Percentiles rank a stretch among this genome's conserved stretches.
These are phyloP conservation scores for Acanthiza pusilla DNA, from an alignment of 2,797 vertebrate species.

Conservation along the genomic window DNA sequence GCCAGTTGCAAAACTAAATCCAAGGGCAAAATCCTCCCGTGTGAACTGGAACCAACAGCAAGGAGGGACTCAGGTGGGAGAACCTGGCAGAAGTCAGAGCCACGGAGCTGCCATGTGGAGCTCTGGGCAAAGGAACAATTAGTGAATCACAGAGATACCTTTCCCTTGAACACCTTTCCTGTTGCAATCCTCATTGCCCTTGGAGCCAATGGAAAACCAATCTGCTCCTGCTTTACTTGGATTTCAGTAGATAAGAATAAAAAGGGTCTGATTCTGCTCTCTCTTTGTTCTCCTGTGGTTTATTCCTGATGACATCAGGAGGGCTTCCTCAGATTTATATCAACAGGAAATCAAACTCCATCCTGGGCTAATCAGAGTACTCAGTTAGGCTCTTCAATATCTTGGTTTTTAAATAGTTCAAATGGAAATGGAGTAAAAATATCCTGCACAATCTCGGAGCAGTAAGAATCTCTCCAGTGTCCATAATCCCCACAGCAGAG, in stretches of 20 bases:
- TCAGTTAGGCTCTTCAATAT: not conserved
- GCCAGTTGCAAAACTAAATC: not conserved
- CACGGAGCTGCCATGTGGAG: not conserved
- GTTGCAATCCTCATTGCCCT: not conserved
- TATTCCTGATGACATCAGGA: not conserved
- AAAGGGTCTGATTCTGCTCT: not conserved
- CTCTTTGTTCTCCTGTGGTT: not conserved
- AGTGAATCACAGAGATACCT: not conserved
- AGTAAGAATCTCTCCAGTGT: not conserved
- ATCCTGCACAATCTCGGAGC: not conserved
- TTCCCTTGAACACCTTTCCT: not conserved
- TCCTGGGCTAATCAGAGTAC: not conserved
- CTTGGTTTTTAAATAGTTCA: not conserved
- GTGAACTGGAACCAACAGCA: not conserved
- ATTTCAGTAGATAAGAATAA: not conserved
- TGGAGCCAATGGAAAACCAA: not conserved
- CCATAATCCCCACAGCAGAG: not conserved
- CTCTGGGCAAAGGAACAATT: not conserved
- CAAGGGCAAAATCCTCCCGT: not conserved
- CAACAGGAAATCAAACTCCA: not conserved
- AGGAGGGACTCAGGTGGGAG: not conserved
- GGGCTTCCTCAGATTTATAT: not conserved
- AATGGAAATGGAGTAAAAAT: not conserved
- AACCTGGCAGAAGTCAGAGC: not conserved
- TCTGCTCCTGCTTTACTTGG: not conserved